Evolutionary conservation across 2,113 vertebrate species (phyloP).

Genomic region (Ovis aries): ARS-UI_Ramb_v3.0 NC_056055.1:198813001-198813500

Average conservation of each 20-base stretch:
- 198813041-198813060: neutral
- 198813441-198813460: neutral
- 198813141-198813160: neutral
- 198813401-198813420: neutral
- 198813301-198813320: neutral
- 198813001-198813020: neutral
- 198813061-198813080: neutral
- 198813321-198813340: neutral
- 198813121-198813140: neutral
- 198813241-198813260: neutral
- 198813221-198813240: neutral
- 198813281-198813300: neutral
- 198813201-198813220: neutral
- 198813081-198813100: neutral
- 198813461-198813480: neutral
- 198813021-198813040: neutral
- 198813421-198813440: neutral
- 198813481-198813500: neutral
- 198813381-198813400: neutral
- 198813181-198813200: neutral
- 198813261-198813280: neutral
- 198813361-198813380: constrained; percentile 3
- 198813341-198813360: neutral
- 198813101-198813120: neutral
- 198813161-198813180: neutral